These are phyloP conservation scores for Ranitomeya variabilis DNA, from an alignment of 2,113 vertebrate genomes.

Conservation along the genomic window DNA sequence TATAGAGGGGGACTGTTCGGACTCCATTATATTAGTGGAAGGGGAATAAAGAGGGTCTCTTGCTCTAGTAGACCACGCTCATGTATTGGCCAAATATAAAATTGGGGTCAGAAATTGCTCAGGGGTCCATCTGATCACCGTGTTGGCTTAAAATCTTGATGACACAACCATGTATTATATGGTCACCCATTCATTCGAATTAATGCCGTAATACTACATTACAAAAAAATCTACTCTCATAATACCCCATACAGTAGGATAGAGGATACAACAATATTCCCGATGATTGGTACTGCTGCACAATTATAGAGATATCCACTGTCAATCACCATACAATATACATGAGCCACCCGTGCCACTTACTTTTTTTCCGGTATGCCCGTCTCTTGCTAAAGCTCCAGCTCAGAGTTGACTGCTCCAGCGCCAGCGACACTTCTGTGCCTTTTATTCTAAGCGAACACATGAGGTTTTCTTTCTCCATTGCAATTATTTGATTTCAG, in stretches of 20 bases:
- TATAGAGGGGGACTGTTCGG: no score
- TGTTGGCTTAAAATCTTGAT: no score
- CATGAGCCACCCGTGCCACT: background rate
- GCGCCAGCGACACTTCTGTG: background rate
- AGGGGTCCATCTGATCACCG: background rate
- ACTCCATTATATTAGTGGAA: background rate
- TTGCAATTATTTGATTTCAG: background rate
- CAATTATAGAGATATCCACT: no score
- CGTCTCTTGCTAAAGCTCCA: slow-evolving; percentile 38
- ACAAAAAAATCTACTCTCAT: background rate
- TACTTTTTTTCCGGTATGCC: slow-evolving; percentile 11
- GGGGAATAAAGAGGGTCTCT: background rate
- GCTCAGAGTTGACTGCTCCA: background rate
- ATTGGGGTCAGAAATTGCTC: background rate
- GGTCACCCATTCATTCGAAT: background rate
- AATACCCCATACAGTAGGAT: background rate
- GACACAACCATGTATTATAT: background rate
- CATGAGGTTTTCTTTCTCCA: slow-evolving; percentile 2
- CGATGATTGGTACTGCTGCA: no score
- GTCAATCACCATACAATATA: no score
- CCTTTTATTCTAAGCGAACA: slow-evolving; percentile 3
- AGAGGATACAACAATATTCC: background rate
- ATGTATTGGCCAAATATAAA: background rate
- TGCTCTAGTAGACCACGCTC: background rate
- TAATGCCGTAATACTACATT: background rate